Conservation (phyloP, 2,113 vertebrate genomes). For the Callocephalon fimbriatum region DNA sequence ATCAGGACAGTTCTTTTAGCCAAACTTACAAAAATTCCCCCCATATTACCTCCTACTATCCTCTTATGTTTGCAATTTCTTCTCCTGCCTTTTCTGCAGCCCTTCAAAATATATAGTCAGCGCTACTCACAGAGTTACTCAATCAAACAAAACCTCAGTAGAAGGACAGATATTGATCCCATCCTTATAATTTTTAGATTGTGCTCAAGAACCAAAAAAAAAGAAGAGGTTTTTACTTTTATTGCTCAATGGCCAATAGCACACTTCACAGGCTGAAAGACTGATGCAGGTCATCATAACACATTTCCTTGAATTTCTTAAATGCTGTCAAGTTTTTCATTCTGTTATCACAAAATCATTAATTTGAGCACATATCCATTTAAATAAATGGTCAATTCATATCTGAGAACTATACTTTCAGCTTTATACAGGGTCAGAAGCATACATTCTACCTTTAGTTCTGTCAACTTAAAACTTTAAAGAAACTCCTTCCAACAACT, state of each 20-base stretch:
- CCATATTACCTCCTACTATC: neutral
- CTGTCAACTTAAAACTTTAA: neutral
- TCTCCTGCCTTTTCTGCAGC: neutral
- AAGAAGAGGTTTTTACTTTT: neutral
- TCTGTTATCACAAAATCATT: neutral
- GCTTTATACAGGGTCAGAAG: neutral
- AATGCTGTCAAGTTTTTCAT: neutral
- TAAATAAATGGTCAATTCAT: neutral
- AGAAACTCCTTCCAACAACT: neutral
- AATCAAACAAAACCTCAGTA: neutral
- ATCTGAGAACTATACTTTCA: neutral
- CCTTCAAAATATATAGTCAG: neutral
- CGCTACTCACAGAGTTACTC: neutral
- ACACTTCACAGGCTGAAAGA: neutral
- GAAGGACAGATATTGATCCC: slow-evolving; percentile 4
- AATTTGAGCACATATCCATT: neutral
- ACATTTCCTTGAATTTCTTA: neutral
- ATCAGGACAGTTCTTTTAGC: neutral
- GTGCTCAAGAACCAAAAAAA: neutral
- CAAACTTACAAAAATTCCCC: neutral
- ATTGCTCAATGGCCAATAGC: neutral
- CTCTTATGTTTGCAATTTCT: neutral
- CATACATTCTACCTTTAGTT: neutral
- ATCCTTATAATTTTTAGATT: neutral
- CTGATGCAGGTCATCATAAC: neutral